Base-by-base conservation (phyloP, 2,888 invertebrate genomes). In the Cephus spinipes region DNA sequence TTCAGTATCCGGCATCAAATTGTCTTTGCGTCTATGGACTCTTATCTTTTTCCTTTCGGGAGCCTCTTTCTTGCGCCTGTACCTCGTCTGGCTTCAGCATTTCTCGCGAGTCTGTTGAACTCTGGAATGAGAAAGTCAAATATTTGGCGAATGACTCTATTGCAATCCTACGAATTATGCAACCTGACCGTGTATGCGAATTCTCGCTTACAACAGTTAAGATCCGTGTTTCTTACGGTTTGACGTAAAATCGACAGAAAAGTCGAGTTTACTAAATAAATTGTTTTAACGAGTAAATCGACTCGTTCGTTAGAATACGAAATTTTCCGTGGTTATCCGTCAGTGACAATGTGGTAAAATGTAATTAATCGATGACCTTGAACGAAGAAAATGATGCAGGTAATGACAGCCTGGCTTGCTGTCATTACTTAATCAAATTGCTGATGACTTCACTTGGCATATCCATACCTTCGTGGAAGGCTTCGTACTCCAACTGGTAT, bases 341-440 rank as follows among this genome's bases (percentile, higher is more conserved):
- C 40, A 23, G 23, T 15, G 23, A 23, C 6, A 55, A 55, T 55
- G 23, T 55, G 40, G 23, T 55, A 55, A 55, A 55, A 23, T 23
- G 23, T 55, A 55, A 55, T 55, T 55, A 55, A 55, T 55, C 40
- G 69, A 68, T 75, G 81, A 76, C 81, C 77, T 80, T 81, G 79
- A 76, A 74, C 75, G 75, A 73, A 80, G 81, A 82, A 83, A 82
- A 80, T 79, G 79, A 82, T 81, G 75, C 76, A 75, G 75, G 75
- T 79, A 81, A 80, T 79, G 76, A 73, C 73, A 73, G 30, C 68
- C 79, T 78, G 75, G 73, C 23, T 81, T 76, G 77, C 74, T 77
- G 80, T 74, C 79, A 83, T 83, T 86, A 83, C 77, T 86, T 84
- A 84, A 86, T 85, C 78, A 82, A 86, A 84, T 84, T 81, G 79